Evolutionary conservation across 2,888 invertebrate genomes (phyloP), one percentile per base, ranked within the genome.

Genomic region (Orchesella flavescens): DNA sequence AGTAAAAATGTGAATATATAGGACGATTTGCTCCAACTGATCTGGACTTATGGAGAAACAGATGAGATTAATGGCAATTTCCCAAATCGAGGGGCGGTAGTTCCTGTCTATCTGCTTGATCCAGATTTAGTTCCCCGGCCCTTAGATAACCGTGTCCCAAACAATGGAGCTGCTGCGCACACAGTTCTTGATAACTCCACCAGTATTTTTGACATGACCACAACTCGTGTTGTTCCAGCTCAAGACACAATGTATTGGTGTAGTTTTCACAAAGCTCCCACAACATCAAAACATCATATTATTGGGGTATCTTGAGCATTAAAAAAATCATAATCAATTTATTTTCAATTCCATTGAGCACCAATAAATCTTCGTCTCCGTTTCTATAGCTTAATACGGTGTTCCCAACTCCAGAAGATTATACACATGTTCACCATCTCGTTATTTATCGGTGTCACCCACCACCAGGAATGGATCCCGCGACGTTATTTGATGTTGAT

Each of bases 41-140:
- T 83, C n/a, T 83, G 77, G 83, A 46, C 83, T 9, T 78, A 44
- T 44, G 78, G 83, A 0, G 46, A 66, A 49, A 53, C 13, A 0
- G 83, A 78, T 44, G 44, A 78, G 4, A 44, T 73, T 1, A 34
- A 73, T 1, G 78, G 78, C 17, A 77, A 83, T 21, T 55, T 21
- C 12, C 66, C 49, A 43, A 77, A 72, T 77, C 65, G 73, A 9
- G 83, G 83, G 0, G 46, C 79, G 0, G 46, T 72, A 13, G 44
- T 55, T 0, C 34, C 34, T 4, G 49, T 71, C 7, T 44, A 71
- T 15, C 13, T 63, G 7, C 34, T 72, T 3, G 34, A 66, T 44
- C 46, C 66, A 7, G 43, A 73, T 12, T 73, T 12, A 13, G 49
- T 61, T 7, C 10, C n/a, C 34, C 17, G 68, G 4, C 0, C 2